Percentiles rank a stretch among this genome's conserved stretches.
These are phyloP conservation scores for Thalassaphorura encarpata DNA, from an alignment of 1,140 invertebrate species.

Conservation along the genomic window DNA sequence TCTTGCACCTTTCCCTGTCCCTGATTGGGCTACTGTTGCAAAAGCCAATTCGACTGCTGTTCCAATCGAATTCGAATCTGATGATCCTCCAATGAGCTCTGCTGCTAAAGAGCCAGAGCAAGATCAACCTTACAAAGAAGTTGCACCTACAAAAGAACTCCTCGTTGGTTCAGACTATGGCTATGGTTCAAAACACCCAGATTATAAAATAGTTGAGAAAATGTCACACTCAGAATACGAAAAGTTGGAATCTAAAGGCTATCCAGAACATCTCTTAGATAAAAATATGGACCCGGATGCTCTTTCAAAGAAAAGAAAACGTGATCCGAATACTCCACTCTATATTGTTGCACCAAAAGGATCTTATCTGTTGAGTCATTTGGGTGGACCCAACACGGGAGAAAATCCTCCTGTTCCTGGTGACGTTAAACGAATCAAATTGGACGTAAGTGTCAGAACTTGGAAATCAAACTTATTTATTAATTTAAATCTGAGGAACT, in stretches of 20 bases:
- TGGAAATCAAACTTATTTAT: too few species aligned
- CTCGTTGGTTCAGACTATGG: slow-evolving; percentile 13
- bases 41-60: background rate
- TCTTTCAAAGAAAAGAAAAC: background rate
- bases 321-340: slow-evolving; percentile 9
- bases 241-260: slow-evolving; percentile 20
- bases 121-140: slow-evolving; percentile 4
- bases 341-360: slow-evolving; percentile 25
- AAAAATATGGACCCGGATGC: background rate
- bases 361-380: slow-evolving; percentile 9
- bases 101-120: background rate
- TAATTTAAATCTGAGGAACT: background rate
- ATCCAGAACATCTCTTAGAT: slow-evolving; percentile 20
- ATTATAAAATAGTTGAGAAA: slow-evolving; percentile 25
- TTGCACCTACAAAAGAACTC: slow-evolving; percentile 21
- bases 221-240: slow-evolving; percentile 29
- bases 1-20: slow-evolving; percentile 19
- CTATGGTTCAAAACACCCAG: slow-evolving; percentile 26
- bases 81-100: background rate
- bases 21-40: background rate
- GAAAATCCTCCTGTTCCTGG: slow-evolving; percentile 2
- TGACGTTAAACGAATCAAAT: background rate
- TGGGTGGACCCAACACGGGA: slow-evolving; percentile 4
- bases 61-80: slow-evolving; percentile 25
- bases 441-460: too few species aligned